Evolutionary conservation across 2,888 invertebrate genomes (phyloP), one percentile per base, ranked within the genome.

Genomic region (Onchidella celtica): DNA sequence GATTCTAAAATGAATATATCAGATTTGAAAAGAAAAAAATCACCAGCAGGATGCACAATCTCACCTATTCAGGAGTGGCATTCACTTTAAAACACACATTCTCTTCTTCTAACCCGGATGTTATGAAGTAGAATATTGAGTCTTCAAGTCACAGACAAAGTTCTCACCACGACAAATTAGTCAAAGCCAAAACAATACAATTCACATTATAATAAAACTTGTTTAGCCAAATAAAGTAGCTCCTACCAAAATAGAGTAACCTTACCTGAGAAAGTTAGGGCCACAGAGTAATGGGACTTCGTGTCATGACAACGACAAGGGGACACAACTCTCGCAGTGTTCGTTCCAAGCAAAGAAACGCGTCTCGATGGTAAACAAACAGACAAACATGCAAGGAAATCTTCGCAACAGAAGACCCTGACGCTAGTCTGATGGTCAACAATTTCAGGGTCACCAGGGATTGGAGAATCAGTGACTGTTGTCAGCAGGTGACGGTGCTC

Each of bases 401-500:
- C 59, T 61, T 70, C 32, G 70, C 72, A 63, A 72, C 70, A 59
- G 47, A 21, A 27, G 61, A 27, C 55, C 63, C 38, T 47, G 63
- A 17, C 65, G 40, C 47, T 34, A 79, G 72, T 63, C 63, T 40
- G 36, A 24, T n/a, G 47, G 79, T 72, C 72, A 65, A 72, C 63
- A 63, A n/a, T 70, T 21, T 47, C 69, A 69, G 68, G 78, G 78
- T 38, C 61, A 21, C n/a, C 9, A 27, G 77, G 59, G n/a, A 69
- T 59, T 9, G 59, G 1, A 17, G 57, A 36, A 59, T 59, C 59
- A 40, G 47, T 11, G 21, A 27, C n/a, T 21, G 59, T 36, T n/a
- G 29, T 24, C 77, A 38, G 57, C 78, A 68, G 69, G 69, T 68
- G 59, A 21, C 36, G 11, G 36, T 14, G 4, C 4, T 24, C 34